Conservation (phyloP, 2,888 invertebrate genomes). For the Linhomoeus sp. region DNA sequence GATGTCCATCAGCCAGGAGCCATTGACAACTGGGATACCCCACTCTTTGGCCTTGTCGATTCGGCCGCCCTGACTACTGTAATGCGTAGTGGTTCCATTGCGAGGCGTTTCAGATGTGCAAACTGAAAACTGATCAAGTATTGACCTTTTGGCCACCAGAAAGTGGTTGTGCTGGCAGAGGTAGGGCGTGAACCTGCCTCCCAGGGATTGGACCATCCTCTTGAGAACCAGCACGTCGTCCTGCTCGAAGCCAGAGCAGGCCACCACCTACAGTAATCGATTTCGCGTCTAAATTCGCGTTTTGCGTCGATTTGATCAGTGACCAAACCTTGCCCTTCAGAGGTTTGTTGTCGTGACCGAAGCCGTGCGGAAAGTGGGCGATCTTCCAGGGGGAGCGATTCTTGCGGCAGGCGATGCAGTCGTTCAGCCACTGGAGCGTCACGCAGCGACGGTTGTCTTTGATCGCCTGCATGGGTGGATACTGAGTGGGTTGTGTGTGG, state of each 20-base stretch:
- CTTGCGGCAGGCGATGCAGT: conserved; percentile 62
- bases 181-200: conserved; percentile 53
- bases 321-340: conserved; percentile 31
- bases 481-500: too few species aligned
- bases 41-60: conserved; percentile 73
- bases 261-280: conserved; percentile 46
- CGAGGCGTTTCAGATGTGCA: too few species aligned
- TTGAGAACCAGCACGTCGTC: conserved; percentile 60
- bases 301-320: too few species aligned
- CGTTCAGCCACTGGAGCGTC: conserved; percentile 72
- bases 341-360: conserved; percentile 26
- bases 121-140: background rate
- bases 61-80: conserved; percentile 63
- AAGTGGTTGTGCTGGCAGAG: conserved; percentile 36
- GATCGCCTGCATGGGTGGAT: conserved; percentile 11
- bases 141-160: conserved; percentile 35
- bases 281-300: too few species aligned
- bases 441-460: conserved; percentile 41
- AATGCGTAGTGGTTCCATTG: conserved; percentile 3
- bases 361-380: conserved; percentile 53
- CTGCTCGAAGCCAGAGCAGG: conserved; percentile 69
- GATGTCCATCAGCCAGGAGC: conserved; percentile 15
- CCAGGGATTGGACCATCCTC: conserved; percentile 60
- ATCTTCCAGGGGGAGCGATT: conserved; percentile 81
- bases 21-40: conserved; percentile 69